Evolutionary conservation across 2,888 invertebrate species (phyloP).

Genomic region (Prosopocoilus inquinatus): DNA sequence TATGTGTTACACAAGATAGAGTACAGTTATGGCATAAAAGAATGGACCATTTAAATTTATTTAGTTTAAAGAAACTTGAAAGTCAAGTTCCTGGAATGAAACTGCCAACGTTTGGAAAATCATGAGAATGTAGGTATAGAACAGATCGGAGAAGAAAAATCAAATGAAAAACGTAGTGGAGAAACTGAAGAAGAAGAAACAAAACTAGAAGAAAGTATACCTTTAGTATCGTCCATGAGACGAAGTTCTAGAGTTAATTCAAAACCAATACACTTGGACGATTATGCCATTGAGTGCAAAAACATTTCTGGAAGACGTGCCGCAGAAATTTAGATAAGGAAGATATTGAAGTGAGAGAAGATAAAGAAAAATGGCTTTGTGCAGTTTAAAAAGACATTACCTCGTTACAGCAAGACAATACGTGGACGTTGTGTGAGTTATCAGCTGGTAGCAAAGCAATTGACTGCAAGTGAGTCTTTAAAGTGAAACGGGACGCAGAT

Average conservation of each 20-base stretch:
- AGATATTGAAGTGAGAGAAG: background rate
- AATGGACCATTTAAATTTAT: too few relatives aligned
- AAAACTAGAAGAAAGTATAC: background rate
- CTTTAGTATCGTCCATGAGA: background rate
- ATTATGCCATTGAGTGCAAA: background rate
- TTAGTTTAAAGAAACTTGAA: too few relatives aligned
- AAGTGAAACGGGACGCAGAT: background rate
- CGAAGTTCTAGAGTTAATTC: background rate
- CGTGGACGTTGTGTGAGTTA: background rate
- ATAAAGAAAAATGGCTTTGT: conserved; percentile 1
- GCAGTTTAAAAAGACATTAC: conserved; percentile 2
- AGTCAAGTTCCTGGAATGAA: too few relatives aligned
- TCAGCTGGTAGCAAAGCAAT: background rate
- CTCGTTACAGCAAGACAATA: background rate
- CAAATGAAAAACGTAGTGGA: background rate
- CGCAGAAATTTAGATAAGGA: conserved; percentile 4
- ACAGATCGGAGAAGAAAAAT: background rate
- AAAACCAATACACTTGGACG: background rate
- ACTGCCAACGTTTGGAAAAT: too few relatives aligned
- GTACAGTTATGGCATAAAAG: too few relatives aligned
- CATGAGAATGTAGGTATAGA: background rate
- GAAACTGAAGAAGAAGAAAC: background rate
- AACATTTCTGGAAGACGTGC: background rate
- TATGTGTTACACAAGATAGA: too few relatives aligned
- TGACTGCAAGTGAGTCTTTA: too few relatives aligned